Base-by-base conservation (phyloP, 2,113 vertebrate genomes). In the Equus przewalskii region DNA sequence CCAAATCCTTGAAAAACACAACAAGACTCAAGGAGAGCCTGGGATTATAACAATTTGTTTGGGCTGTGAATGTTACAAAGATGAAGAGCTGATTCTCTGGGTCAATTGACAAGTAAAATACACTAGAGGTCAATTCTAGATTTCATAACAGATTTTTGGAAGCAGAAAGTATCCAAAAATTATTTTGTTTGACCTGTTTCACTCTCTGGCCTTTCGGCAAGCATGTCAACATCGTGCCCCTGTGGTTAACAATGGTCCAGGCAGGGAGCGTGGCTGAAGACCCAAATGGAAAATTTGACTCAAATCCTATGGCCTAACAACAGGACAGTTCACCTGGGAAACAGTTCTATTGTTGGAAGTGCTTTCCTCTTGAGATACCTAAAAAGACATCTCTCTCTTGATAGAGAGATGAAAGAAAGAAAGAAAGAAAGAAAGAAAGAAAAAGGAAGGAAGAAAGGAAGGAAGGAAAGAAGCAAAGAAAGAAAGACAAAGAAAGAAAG, bases 151-250 rank as follows among this genome's bases (percentile, higher is more conserved):
- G 70, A 97, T 85, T 95, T 95, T 91, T 81, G 72, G 78, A 95
- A 94, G n/a, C 64, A 67, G 72, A 85, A 95, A 87, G 6, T 91
- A 89, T 75, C 72, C 89, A 69, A 65, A 96, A 75, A 79, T 97
- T 82, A 95, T 94, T 96, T 84, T 97, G 80, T 94, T 88, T 97
- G 94, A 90, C 92, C 90, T 90, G 79, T 89, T 96, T 91, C 81
- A 80, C 92, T 91, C 89, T 65, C 54, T 51, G 41, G 70, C 58
- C 46, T 88, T 51, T 76, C 49, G 0, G 84, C 73, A 81, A 91
- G 80, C 75, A 41, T 92, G 92, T 90, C 75, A 67, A 44, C 84
- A 49, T 49, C 49, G 75, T 14, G 6, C 73, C 80, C 73, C 49
- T 89, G 49, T 26, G 44, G 88, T 96, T 95, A 97, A 95, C 65